These are phyloP conservation scores for Monomorium pharaonis DNA, from an alignment of 1,140 invertebrate species.

Conservation along the genomic window DNA sequence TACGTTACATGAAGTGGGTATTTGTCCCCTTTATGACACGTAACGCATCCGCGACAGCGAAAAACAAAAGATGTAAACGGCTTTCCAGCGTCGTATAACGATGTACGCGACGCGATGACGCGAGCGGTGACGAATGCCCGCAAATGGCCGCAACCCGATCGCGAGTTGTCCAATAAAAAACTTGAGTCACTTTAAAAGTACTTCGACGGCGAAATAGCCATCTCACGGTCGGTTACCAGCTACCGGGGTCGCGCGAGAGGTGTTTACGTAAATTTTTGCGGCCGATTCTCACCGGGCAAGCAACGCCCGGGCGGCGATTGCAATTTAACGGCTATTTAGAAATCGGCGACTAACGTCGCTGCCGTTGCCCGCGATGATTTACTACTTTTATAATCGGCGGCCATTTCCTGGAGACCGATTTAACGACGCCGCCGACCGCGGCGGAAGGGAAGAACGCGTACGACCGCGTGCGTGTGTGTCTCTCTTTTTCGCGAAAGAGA, in stretches of 20 bases:
- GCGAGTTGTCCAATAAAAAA: constrained; percentile 33
- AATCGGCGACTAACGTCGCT: constrained; percentile 39
- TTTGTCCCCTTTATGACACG: not conserved
- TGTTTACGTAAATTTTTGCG: constrained; percentile 55
- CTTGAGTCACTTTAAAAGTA: constrained; percentile 46
- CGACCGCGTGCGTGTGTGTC: not conserved
- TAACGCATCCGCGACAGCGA: not conserved
- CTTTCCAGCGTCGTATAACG: constrained; percentile 22
- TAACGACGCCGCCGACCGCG: constrained; percentile 51
- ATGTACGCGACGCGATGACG: constrained; percentile 37
- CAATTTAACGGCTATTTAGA: constrained; percentile 56
- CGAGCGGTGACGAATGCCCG: constrained; percentile 45
- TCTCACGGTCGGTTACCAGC: constrained; percentile 46
- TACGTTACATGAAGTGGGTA: not conserved
- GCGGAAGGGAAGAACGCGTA: constrained; percentile 17
- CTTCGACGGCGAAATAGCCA: constrained; percentile 21
- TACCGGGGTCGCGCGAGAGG: constrained; percentile 15
- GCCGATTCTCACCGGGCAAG: not conserved
- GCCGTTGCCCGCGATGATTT: constrained; percentile 49
- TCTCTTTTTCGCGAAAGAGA: constrained; percentile 35
- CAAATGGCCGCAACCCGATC: constrained; percentile 46
- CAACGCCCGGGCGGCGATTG: constrained; percentile 40
- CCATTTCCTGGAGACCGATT: constrained; percentile 49
- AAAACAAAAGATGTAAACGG: constrained; percentile 22
- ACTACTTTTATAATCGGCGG: constrained; percentile 62